Conservation (phyloP, 2,888 invertebrate species). For the Nudaria mundana region DNA sequence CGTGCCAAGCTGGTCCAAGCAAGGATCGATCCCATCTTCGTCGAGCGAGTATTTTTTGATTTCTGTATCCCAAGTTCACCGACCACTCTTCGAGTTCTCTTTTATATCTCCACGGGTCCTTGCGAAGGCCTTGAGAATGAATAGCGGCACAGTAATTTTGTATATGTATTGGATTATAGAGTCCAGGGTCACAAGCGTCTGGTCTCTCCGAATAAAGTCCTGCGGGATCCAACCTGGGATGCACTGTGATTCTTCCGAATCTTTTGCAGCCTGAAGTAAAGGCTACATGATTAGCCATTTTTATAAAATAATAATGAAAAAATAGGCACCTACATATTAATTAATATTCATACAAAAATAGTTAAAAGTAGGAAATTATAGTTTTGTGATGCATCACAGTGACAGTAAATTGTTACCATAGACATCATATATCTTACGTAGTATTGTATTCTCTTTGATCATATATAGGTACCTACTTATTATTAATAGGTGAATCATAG, state of each 20-base stretch:
- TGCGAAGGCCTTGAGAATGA: conserved; percentile 35
- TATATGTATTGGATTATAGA: conserved; percentile 50
- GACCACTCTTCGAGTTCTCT: conserved; percentile 66
- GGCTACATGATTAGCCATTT: conserved; percentile 22
- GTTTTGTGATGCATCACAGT: neutral
- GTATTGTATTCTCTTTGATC: too few species aligned
- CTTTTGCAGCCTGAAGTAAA: conserved; percentile 48
- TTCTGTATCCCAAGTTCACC: conserved; percentile 64
- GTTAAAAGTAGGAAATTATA: neutral
- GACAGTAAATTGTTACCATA: too few species aligned
- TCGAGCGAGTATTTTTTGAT: conserved; percentile 50
- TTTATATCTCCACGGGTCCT: conserved; percentile 66
- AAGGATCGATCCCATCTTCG: conserved; percentile 48
- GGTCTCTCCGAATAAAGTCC: conserved; percentile 48
- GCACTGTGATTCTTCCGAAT: conserved; percentile 52
- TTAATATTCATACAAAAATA: neutral
- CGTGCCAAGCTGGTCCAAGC: conserved; percentile 64
- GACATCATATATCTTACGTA: too few species aligned
- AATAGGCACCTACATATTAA: neutral
- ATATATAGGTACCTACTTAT: too few species aligned
- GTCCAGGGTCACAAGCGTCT: conserved; percentile 55
- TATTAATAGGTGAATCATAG: too few species aligned
- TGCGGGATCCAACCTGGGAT: conserved; percentile 57
- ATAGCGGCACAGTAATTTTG: conserved; percentile 46
- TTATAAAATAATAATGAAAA: neutral